Base-by-base conservation (phyloP, 2,888 invertebrate species). In the Antheraea assamensis region DNA sequence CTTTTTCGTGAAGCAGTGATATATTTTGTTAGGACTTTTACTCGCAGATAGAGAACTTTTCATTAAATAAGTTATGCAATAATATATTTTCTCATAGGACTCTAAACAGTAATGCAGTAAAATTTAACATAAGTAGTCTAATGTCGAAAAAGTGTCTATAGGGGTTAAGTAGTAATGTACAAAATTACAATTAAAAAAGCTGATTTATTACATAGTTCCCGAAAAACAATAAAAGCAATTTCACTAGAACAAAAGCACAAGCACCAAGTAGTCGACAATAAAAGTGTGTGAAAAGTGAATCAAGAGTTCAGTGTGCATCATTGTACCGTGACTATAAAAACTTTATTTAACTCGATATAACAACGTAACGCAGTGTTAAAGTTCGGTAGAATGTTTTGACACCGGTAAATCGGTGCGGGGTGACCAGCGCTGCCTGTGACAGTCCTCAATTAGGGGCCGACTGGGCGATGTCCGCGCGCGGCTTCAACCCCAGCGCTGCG, bases 371-470 rank as follows among this genome's bases (percentile, higher is more conserved):
- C 76, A 78, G 76, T 80, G 78, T 80, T n/a, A 81, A 80, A 82
- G 77, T 74, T 74, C 73, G 78, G 78, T 76, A 76, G 77, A 82
- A 83, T 84, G 86, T 88, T 85, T 86, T 88, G 89, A 86, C 85
- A 86, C 77, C 81, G 78, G 81, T 77, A 77, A 78, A 76, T 75
- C 76, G 79, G 78, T 75, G 77, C 79, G 77, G 77, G 87, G 87
- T 83, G 82, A 85, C 82, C 83, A 80, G 76, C 76, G 71, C 84
- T 91, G 92, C 52, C 74, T 79, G 76, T 89, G 92, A 90, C 92
- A 91, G 89, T 80, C 82, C 79, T 85, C 89, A 90, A 91, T 91
- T 92, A 90, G 83, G 80, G 79, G 78, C 81, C 82, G 79, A 80
- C 78, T 82, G 77, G 82, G 87, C 88, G 80, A 80, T 77, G 76